Evolutionary conservation across 1,140 invertebrate species (phyloP), one percentile per base, ranked within the genome.

Genomic region (Globodera ellingtonae): DNA sequence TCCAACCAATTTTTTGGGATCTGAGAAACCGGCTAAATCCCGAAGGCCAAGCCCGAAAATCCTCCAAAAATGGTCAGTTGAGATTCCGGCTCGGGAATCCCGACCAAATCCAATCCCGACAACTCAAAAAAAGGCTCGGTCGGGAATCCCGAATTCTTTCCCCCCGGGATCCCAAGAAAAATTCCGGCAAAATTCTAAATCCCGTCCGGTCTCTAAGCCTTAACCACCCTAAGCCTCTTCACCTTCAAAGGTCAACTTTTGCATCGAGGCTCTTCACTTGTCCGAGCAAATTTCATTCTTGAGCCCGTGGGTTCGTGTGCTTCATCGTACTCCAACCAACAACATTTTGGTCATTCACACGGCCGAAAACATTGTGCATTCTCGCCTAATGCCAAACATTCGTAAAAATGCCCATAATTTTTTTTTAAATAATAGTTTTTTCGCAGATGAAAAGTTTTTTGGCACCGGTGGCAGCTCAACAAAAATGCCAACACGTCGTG

Each of bases 181-280:
- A 18, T 7, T 3, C 15, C 78, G 35, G 35, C 56, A 15, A 81
- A 15, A 79, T 9, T 35, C 24, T 72, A 8, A 71, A 81, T 7
- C 35, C 21, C 18, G 35, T 5, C 50, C 24, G 18, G 72, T 83
- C 46, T 69, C 18, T 62, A 35, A 35, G 35, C 35, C 35, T 35
- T 35, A 35, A 2, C 35, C 35, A 35, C 35, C 35, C 35, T 35
- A 3, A 35, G 35, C 35, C 35, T 3, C 35, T 80, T 83, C 8
- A 44, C 21, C 0, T 72, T 44, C n/a, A 50, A 77, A 84, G 83
- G 65, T 84, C n/a, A 85, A 85, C 71, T 85, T 85, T 66, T 87
- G 85, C 67, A 87, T 85, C 56, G 84, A 85, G 78, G 79, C 85
- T 7, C 65, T 85, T n/a, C 84, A 85, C 72, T 52, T 85, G 52